Conservation (phyloP, 2,888 invertebrate genomes). For the Ophion ellenae region DNA sequence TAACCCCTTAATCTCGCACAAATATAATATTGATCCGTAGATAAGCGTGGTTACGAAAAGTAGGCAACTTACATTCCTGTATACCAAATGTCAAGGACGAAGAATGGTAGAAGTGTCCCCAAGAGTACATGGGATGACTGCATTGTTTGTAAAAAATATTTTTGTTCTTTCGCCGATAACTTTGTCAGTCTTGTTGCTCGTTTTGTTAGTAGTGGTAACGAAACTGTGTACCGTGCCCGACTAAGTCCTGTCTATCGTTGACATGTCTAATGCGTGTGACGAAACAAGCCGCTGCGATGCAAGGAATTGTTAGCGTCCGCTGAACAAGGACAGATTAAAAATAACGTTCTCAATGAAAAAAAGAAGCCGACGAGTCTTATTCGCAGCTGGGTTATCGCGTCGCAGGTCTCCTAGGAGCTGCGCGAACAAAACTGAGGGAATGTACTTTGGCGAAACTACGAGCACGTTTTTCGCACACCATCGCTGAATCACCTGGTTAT, state of each 20-base stretch:
- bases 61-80: slow-evolving; percentile 80
- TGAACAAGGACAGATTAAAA: not conserved
- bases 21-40: slow-evolving; percentile 47
- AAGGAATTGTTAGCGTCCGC: slow-evolving; percentile 44
- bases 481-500: slow-evolving; percentile 9
- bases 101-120: slow-evolving; percentile 78
- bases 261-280: slow-evolving; percentile 34
- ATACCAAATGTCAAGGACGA: slow-evolving; percentile 81
- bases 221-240: not conserved
- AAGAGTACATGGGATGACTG: slow-evolving; percentile 77
- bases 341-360: not conserved
- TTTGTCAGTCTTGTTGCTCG: slow-evolving; percentile 23
- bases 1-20: slow-evolving; percentile 8
- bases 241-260: slow-evolving; percentile 37
- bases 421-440: slow-evolving; percentile 36
- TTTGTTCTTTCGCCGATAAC: slow-evolving; percentile 7
- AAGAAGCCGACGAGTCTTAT: not conserved
- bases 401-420: not conserved
- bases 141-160: slow-evolving; percentile 73
- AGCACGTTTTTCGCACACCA: not conserved
- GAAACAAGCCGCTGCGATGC: slow-evolving; percentile 45
- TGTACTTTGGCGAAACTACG: slow-evolving; percentile 13
- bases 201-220: slow-evolving; percentile 52
- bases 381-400: not conserved
- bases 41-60: slow-evolving; percentile 55